Evolutionary conservation across 2,797 vertebrate species (phyloP).

Genomic region (Thunnus albacares): DNA sequence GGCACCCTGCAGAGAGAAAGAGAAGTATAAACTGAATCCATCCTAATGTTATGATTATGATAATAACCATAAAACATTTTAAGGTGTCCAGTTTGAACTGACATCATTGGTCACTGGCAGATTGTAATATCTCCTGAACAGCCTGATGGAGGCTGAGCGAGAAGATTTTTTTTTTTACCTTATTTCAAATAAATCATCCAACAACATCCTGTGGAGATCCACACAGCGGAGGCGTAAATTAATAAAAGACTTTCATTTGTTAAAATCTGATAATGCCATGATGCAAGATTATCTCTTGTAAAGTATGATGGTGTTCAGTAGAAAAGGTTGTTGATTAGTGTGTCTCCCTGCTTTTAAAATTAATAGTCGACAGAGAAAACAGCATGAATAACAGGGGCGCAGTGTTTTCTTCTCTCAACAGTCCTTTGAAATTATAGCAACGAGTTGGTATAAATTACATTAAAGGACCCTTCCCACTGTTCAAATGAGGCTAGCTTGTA

Average conservation of each 20-base stretch:
- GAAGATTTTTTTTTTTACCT: neutral
- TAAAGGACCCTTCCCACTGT: neutral
- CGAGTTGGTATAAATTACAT: neutral
- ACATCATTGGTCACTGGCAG: neutral
- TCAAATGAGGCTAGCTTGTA: neutral
- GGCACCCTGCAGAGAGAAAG: conserved; percentile 87
- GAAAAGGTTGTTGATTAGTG: neutral
- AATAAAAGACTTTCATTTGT: neutral
- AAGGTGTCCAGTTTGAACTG: neutral
- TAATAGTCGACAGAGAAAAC: neutral
- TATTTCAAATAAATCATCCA: conserved; percentile 11
- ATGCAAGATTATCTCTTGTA: neutral
- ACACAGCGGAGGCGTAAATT: neutral
- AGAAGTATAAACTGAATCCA: neutral
- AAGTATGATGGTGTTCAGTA: neutral
- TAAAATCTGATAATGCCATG: neutral
- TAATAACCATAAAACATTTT: too few species aligned
- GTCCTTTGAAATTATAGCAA: neutral
- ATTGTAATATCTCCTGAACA: conserved; percentile 7
- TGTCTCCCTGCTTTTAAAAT: neutral
- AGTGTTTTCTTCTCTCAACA: neutral
- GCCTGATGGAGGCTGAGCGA: neutral
- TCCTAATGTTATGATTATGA: neutral
- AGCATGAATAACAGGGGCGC: too few species aligned
- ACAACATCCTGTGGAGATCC: neutral